Conservation (phyloP, 2,888 invertebrate genomes). For the Tribolium freemani region DNA sequence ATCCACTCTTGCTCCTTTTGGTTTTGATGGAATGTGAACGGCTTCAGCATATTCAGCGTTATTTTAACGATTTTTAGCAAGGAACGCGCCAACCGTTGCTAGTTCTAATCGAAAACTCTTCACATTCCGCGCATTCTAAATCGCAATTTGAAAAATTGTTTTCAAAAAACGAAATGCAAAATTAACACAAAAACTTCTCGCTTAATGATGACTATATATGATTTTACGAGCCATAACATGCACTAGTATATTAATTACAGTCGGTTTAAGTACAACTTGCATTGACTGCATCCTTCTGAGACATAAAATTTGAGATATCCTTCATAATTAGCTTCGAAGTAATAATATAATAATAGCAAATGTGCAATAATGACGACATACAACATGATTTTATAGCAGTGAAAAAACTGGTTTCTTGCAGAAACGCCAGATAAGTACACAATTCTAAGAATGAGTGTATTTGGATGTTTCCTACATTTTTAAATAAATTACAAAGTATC, state of each 20-base stretch:
- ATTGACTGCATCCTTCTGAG: background rate
- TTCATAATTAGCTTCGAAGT: constrained; percentile 5
- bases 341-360: constrained; percentile 32
- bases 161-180: too few relatives aligned
- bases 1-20: constrained; percentile 48
- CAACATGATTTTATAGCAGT: constrained; percentile 20
- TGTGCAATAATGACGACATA: constrained; percentile 37
- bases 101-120: background rate
- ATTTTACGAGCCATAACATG: background rate
- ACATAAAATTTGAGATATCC: background rate
- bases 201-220: background rate
- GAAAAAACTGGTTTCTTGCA: constrained; percentile 35
- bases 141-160: background rate
- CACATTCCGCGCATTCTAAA: background rate
- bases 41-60: constrained; percentile 19
- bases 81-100: background rate
- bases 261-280: background rate
- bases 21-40: constrained; percentile 50
- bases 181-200: background rate
- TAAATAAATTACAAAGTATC: background rate
- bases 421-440: constrained; percentile 1
- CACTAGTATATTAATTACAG: background rate
- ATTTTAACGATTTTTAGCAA: background rate
- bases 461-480: constrained; percentile 24
- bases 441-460: constrained; percentile 5